phyloP scores from a whole-genome alignment of 1,140 invertebrate genomes.

The Microplitis demolitor region DNA sequence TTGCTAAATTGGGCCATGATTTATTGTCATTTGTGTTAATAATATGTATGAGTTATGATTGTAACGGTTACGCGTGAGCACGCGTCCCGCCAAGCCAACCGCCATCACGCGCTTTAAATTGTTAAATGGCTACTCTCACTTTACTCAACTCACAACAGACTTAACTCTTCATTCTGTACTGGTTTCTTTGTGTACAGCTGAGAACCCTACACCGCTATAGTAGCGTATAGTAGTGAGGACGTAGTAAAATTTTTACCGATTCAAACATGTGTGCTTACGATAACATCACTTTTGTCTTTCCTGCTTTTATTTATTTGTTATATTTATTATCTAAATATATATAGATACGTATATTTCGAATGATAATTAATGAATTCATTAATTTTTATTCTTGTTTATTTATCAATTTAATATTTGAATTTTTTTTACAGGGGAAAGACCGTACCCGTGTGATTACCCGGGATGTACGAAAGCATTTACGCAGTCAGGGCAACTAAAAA shows the following conservation, averaged over 20 bases:
- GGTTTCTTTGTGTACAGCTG: conserved; percentile 13
- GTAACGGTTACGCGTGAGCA: conserved; percentile 39
- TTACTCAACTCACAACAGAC: no score
- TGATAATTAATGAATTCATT: no score
- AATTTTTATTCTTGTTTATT: no score
- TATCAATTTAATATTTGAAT: no score
- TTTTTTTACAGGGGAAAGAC: conserved; percentile 70
- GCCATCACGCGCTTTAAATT: conserved; percentile 56
- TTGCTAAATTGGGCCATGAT: not conserved
- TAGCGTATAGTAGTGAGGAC: no score
- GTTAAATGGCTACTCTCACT: conserved; percentile 37
- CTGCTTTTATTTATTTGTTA: conserved; percentile 9
- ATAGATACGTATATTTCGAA: no score
- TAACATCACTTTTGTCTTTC: conserved; percentile 30
- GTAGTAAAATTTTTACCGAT: not conserved
- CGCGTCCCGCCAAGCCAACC: conserved; percentile 57
- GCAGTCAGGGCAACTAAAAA: conserved; percentile 84
- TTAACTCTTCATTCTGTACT: no score
- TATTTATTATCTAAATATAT: no score
- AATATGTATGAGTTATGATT: not conserved
- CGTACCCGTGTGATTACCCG: conserved; percentile 80
- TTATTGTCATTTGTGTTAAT: not conserved
- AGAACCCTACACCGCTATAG: not conserved
- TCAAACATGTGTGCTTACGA: not conserved
- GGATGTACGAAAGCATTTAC: conserved; percentile 78